These are phyloP conservation scores for Galerucella nymphaeae DNA, from an alignment of 2,888 invertebrate genomes.

Conservation along the genomic window DNA sequence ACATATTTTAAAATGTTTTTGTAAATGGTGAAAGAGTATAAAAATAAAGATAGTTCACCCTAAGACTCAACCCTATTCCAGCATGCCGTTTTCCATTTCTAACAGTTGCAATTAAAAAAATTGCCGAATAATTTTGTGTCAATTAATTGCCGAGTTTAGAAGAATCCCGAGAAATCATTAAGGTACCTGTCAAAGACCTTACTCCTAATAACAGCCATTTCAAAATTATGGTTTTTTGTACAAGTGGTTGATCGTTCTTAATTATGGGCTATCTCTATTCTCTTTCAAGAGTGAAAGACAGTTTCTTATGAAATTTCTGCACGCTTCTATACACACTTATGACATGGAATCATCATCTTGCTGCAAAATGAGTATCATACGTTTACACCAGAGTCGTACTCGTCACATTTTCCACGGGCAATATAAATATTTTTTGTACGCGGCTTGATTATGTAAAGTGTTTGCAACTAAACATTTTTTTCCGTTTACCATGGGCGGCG, in stretches of 20 bases:
- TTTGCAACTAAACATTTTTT: too few relatives aligned
- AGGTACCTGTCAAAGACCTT: constrained; percentile 44
- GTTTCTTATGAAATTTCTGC: constrained; percentile 42
- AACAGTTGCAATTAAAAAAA: constrained; percentile 32
- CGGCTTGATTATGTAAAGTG: too few relatives aligned
- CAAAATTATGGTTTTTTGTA: constrained; percentile 43
- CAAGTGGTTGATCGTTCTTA: constrained; percentile 44
- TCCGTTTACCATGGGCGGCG: too few relatives aligned
- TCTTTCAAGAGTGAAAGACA: constrained; percentile 42
- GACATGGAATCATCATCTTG: constrained; percentile 34
- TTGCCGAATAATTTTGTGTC: constrained; percentile 35
- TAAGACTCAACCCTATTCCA: not conserved
- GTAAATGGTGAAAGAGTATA: too few relatives aligned
- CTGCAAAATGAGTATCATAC: constrained; percentile 30
- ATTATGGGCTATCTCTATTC: constrained; percentile 44
- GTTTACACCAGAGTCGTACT: not conserved
- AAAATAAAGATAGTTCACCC: not conserved
- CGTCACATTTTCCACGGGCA: not conserved
- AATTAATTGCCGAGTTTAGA: constrained; percentile 37
- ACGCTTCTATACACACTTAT: constrained; percentile 34
- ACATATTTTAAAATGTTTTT: too few relatives aligned
- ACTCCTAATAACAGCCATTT: constrained; percentile 43
- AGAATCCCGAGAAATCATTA: constrained; percentile 40
- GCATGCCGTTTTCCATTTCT: not conserved
- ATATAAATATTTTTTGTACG: not conserved